Percentiles rank a stretch among this genome's conserved stretches.
These are phyloP conservation scores for Pseudomyrmex cubaensis DNA, from an alignment of 1,140 invertebrate species.

Conservation along the genomic window DNA sequence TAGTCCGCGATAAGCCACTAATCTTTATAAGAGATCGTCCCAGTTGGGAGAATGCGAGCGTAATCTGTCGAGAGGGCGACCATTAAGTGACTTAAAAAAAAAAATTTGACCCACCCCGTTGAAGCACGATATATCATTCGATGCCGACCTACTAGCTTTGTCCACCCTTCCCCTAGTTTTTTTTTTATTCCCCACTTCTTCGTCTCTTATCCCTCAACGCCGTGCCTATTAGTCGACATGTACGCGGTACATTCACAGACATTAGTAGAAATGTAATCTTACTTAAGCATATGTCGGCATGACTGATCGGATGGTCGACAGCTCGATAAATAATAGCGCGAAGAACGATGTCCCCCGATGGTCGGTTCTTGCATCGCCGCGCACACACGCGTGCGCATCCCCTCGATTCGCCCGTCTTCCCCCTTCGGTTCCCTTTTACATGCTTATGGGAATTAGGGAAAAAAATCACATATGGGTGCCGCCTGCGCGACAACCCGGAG, in stretches of 20 bases:
- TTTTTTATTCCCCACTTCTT: constrained; percentile 45
- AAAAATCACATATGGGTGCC: constrained; percentile 79
- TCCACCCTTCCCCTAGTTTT: constrained; percentile 44
- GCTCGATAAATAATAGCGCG: constrained; percentile 77
- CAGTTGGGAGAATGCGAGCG: constrained; percentile 75
- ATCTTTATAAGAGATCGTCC: constrained; percentile 78
- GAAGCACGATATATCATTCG: constrained; percentile 76
- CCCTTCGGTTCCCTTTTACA: constrained; percentile 29
- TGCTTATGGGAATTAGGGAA: constrained; percentile 74
- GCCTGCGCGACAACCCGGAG: constrained; percentile 24
- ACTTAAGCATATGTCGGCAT: constrained; percentile 82
- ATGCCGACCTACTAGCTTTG: constrained; percentile 44
- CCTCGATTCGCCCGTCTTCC: constrained; percentile 8
- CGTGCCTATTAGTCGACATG: constrained; percentile 74
- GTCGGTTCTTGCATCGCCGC: constrained; percentile 34
- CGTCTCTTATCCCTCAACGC: constrained; percentile 10
- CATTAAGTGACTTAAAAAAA: constrained; percentile 77
- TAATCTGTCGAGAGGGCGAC: constrained; percentile 80
- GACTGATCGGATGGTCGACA: constrained; percentile 79
- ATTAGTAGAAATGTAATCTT: constrained; percentile 83
- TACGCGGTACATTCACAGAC: constrained; percentile 58
- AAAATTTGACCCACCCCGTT: constrained; percentile 68
- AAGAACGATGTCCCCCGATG: constrained; percentile 53
- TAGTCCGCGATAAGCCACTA: constrained; percentile 81
- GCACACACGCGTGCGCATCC: constrained; percentile 15